A percentile compares a stretch with the other conserved stretches of the same genome.
Conservation (phyloP, 2,888 invertebrate genomes). For the Encarsia formosa region DNA sequence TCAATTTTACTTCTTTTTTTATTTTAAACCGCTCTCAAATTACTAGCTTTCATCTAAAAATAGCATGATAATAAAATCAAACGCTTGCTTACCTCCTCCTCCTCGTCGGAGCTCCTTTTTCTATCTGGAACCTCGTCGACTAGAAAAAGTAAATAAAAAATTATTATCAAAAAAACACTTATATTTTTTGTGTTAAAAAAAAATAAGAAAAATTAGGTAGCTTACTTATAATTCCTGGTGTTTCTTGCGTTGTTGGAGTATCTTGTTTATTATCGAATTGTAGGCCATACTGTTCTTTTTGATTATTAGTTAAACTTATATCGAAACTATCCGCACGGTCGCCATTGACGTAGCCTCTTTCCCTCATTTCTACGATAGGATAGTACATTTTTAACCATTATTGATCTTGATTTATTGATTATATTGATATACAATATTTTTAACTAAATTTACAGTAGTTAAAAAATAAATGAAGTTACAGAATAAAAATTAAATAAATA, state of each 20-base stretch:
- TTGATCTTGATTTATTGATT: no score
- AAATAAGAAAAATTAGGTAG: background rate
- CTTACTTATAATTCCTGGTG: conserved; percentile 47
- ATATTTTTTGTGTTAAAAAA: background rate
- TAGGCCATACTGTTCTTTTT: conserved; percentile 69
- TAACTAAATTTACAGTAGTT: no score
- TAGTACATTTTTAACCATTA: background rate
- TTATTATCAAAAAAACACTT: background rate
- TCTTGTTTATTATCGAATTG: conserved; percentile 59
- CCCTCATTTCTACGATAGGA: conserved; percentile 31
- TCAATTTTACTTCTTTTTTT: no score
- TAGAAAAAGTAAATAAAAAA: conserved; percentile 11
- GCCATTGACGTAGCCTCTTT: conserved; percentile 33
- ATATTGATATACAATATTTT: no score
- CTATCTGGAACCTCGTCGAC: conserved; percentile 47
- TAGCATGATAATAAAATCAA: no score
- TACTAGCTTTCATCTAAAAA: background rate
- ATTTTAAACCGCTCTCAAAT: no score
- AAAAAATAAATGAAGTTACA: no score
- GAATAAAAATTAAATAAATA: no score
- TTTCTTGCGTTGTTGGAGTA: conserved; percentile 33
- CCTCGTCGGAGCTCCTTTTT: no score
- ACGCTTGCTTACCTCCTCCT: conserved; percentile 43
- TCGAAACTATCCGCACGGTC: conserved; percentile 57
- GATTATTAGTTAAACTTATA: conserved; percentile 67